Conservation (phyloP, 2,113 vertebrate genomes). For the Syrrhaptes paradoxus region DNA sequence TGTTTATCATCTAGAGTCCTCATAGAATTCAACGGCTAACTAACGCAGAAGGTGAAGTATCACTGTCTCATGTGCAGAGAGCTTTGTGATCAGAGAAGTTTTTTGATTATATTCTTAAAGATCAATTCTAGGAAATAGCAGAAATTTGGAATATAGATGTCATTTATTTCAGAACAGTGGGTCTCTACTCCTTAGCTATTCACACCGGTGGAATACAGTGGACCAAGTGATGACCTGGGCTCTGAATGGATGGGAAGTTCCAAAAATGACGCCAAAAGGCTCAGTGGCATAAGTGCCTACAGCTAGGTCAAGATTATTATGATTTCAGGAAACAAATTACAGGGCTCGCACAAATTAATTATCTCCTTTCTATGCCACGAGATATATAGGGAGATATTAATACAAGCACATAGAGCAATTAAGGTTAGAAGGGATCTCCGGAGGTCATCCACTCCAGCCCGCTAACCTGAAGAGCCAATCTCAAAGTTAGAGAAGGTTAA, state of each 20-base stretch:
- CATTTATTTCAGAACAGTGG: background rate
- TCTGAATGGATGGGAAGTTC: background rate
- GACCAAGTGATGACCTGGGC: background rate
- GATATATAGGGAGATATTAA: background rate
- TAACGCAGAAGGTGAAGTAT: background rate
- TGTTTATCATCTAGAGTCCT: background rate
- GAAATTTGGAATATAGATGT: background rate
- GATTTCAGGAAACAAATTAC: slow-evolving; percentile 39
- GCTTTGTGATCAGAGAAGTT: background rate
- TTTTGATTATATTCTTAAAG: background rate
- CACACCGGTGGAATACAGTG: background rate
- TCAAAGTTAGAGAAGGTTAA: background rate
- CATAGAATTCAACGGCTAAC: background rate
- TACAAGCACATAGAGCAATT: background rate
- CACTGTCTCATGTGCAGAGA: background rate
- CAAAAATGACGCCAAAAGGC: background rate
- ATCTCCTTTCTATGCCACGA: background rate
- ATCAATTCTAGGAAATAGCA: background rate
- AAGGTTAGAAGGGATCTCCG: background rate
- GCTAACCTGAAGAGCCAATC: background rate
- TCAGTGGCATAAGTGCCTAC: background rate
- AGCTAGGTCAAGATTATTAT: slow-evolving; percentile 18
- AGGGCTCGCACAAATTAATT: background rate
- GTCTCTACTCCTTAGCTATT: background rate
- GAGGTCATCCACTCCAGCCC: background rate